Evolutionary conservation across 2,888 invertebrate species (phyloP), one percentile per base, ranked within the genome.

Genomic region (Eupithecia centaureata): DNA sequence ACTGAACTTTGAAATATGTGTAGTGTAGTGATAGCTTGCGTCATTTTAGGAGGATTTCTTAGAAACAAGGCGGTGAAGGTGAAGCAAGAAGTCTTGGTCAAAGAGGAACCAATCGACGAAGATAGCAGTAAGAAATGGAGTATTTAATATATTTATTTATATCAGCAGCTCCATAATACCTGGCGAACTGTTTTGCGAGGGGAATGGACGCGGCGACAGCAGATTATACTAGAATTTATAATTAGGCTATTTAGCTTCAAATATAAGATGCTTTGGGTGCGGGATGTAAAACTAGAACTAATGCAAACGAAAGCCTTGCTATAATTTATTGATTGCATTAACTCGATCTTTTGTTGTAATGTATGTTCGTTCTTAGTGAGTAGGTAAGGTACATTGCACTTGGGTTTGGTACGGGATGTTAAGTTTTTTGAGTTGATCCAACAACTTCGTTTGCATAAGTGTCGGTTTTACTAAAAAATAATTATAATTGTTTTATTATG

Each of bases 61-160:
- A 71, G 72, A 64, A 69, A 25, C 66, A 72, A 63, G 13, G 56
- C 73, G 67, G 10, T 12, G 18, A 81, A 83, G 70, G 82, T 90
- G n/a, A 92, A 91, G 73, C 85, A 86, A 73, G 91, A 91, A 73
- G 79, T 88, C 51, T 54, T 87, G 13, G 82, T 92, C 58, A 92
- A 92, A 75, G 76, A 74, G n/a, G 92, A 92, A 70, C 90, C 89
- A 0, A 73, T 76, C 0, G 90, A 88, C 5, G 82, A 79, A 61
- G 78, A 82, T 30, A 77, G 77, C 61, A 77, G 88, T 85, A 81
- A 81, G 84, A 71, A 60, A 47, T 47, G 47, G 47, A 47, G 47
- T 47, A 47, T 22, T 47, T 12, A 47, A 22, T 47, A 22, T 47
- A 12, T n/a, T 15, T n/a, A 28, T 28, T 47, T 47, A 47, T 22